Conservation (phyloP, 2,797 vertebrate species). For the Lacerta bilineata region DNA sequence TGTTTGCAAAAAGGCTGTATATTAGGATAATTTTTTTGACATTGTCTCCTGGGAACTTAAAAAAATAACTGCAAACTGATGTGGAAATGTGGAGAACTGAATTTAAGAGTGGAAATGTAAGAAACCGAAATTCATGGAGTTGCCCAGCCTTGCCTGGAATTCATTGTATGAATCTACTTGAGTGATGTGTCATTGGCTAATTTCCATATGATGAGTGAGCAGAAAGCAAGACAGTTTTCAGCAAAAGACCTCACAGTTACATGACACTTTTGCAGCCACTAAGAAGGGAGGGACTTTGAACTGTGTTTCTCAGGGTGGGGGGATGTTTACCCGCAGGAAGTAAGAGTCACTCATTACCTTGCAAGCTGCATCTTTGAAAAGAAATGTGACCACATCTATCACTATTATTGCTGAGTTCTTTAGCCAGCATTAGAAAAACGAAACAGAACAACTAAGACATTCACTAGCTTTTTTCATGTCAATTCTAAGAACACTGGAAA, state of each 20-base stretch:
- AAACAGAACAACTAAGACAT: background rate
- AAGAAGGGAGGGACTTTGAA: slow-evolving; percentile 9
- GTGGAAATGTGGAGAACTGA: too few relatives aligned
- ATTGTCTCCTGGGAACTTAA: too few relatives aligned
- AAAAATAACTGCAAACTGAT: too few relatives aligned
- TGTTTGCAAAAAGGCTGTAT: too few relatives aligned
- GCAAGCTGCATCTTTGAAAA: slow-evolving; percentile 17
- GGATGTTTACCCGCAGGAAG: slow-evolving; percentile 32
- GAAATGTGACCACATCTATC: slow-evolving; percentile 43
- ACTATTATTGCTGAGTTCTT: background rate
- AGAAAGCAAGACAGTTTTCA: slow-evolving; percentile 31
- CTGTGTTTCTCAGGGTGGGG: slow-evolving; percentile 19
- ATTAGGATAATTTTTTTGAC: too few relatives aligned
- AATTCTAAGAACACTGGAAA: slow-evolving; percentile 13
- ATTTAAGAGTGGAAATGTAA: too few relatives aligned
- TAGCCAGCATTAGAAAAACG: background rate
- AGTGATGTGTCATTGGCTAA: background rate
- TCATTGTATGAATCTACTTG: background rate
- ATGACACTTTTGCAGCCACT: slow-evolving; percentile 15
- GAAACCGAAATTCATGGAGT: too few relatives aligned
- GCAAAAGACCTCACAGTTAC: slow-evolving; percentile 8
- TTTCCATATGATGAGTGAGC: slow-evolving; percentile 21
- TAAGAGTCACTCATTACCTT: slow-evolving; percentile 8
- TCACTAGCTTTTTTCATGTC: background rate
- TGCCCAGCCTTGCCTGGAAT: background rate